Evolutionary conservation across 2,888 invertebrate genomes (phyloP).

Genomic region (Apotomis capreana): DNA sequence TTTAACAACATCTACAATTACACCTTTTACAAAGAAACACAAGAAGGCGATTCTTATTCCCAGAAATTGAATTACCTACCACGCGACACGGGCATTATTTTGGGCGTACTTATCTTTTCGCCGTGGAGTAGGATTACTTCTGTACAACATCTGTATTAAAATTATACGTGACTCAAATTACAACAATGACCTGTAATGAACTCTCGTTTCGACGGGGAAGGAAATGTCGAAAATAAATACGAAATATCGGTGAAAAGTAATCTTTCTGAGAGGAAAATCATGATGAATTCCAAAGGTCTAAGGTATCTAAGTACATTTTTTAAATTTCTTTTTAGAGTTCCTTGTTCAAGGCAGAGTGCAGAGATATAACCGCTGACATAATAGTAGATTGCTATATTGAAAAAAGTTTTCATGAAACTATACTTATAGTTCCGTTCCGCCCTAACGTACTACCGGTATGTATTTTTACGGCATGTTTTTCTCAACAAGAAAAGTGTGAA

Average conservation of each 20-base stretch:
- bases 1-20: too few relatives aligned
- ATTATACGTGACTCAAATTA: conserved; percentile 39
- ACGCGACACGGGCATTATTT: not conserved
- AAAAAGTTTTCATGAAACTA: too few relatives aligned
- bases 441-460: too few relatives aligned
- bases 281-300: not conserved
- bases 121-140: conserved; percentile 25
- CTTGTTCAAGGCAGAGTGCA: too few relatives aligned
- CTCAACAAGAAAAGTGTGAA: too few relatives aligned
- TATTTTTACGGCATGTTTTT: too few relatives aligned
- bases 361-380: too few relatives aligned
- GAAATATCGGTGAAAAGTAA: conserved; percentile 21
- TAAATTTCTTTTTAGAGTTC: not conserved
- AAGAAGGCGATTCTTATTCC: not conserved
- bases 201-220: conserved; percentile 14
- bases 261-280: conserved; percentile 2
- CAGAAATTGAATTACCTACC: not conserved
- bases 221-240: conserved; percentile 31
- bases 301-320: not conserved
- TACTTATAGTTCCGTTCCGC: too few relatives aligned
- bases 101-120: conserved; percentile 6
- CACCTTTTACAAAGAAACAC: not conserved
- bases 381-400: too few relatives aligned
- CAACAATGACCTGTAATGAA: conserved; percentile 28
- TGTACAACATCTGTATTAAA: conserved; percentile 30